phyloP scores from a whole-genome alignment of 2,888 invertebrate species.

The Stenchaetothrips biformis region DNA sequence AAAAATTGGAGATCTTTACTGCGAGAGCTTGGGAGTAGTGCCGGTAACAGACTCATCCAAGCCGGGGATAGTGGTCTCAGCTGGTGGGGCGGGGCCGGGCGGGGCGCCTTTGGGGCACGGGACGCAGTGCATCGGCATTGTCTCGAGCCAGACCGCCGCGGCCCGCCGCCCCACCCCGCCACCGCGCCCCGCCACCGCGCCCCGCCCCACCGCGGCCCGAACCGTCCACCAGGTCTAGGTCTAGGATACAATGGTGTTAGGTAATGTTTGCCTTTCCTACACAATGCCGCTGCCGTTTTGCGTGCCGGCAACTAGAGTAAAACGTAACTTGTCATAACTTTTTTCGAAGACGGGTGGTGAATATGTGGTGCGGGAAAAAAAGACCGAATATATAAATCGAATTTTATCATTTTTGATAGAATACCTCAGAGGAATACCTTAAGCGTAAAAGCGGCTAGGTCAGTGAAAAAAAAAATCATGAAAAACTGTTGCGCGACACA shows the following conservation, averaged over 20 bases:
- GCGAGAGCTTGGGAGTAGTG: too few species aligned
- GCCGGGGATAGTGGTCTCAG: too few species aligned
- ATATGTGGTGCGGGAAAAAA: background rate
- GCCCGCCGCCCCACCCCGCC: background rate
- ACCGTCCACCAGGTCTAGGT: background rate
- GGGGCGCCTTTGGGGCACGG: background rate
- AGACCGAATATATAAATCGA: background rate
- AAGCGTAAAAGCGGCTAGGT: constrained; percentile 39
- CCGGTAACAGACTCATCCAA: too few species aligned
- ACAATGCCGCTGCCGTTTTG: background rate
- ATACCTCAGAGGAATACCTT: background rate
- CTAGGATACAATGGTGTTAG: constrained; percentile 23
- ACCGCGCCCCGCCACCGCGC: background rate
- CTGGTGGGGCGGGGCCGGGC: background rate
- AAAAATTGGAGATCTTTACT: too few species aligned
- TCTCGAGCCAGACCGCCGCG: background rate
- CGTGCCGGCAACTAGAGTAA: too few species aligned
- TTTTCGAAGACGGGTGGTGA: background rate
- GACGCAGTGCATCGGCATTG: background rate
- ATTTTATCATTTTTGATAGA: too few species aligned
- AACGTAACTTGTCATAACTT: background rate
- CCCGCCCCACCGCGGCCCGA: background rate
- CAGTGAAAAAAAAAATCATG: constrained; percentile 35
- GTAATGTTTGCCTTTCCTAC: constrained; percentile 10
- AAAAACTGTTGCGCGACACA: too few species aligned